Base-by-base conservation (phyloP, 2,888 invertebrate genomes). In the Agrochola macilenta region DNA sequence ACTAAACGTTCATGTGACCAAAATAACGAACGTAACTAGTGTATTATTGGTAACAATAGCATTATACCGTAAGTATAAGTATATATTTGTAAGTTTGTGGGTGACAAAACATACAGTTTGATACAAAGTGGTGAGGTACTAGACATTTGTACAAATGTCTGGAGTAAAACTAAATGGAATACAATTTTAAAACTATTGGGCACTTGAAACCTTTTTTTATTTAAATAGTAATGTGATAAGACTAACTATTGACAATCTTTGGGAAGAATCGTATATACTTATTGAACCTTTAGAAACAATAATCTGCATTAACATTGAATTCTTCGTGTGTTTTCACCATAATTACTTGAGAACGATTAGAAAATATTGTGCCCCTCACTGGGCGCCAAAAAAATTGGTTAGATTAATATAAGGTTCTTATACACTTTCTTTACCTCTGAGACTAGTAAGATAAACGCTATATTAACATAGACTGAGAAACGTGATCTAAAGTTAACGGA, bases 11-110 rank as follows among this genome's bases (percentile, higher is more conserved):
- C n/a, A 77, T n/a, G 60, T 77, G 79, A 64, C 26, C 49, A 1
- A 26, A 58, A 12, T 43, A 46, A 7, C 20, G 4, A 1, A 14
- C n/a, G 11, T 58, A 26, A 68, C 43, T 30, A 20, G 23, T 65
- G 17, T 64, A 46, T 68, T 57, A 65, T 73, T n/a, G 30, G 20
- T 49, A 79, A 74, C 60, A 74, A 79, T 58, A 73, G 43, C 39
- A n/a, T 54, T 69, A n/a, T n/a, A n/a, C n/a, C n/a, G n/a, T n/a
- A n/a, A n/a, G n/a, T n/a, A n/a, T n/a, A n/a, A n/a, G n/a, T n/a
- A n/a, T n/a, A n/a, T 7, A 54, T 68, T 61, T 69, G 43, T 26
- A 23, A 49, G 43, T 46, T 69, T 54, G 64, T 26, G 43, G 35
- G 11, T 79, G 54, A 66, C 46, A 57, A 69, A 75, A 80, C 65